Evolutionary conservation across 1,140 invertebrate species (phyloP).

Genomic region (Himalopsyche phryganea): DNA sequence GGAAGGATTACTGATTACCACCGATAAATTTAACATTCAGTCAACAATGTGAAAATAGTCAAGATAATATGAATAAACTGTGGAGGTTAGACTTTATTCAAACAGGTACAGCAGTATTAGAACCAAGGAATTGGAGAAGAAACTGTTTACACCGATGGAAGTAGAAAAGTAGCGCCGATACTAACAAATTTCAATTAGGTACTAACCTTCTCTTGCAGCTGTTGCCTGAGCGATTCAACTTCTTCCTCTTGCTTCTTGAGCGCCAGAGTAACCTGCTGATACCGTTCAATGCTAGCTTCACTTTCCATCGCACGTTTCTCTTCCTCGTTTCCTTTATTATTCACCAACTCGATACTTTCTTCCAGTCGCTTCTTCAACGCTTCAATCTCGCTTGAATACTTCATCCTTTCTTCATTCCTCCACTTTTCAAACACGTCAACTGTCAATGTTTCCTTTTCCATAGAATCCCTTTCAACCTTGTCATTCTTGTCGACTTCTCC

Average conservation of each 20-base stretch:
- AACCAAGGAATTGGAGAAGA: too few relatives aligned
- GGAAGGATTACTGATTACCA: too few relatives aligned
- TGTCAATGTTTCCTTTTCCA: conserved; percentile 27
- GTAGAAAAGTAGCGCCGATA: too few relatives aligned
- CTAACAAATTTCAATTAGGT: too few relatives aligned
- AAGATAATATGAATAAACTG: too few relatives aligned
- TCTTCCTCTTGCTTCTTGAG: conserved; percentile 42
- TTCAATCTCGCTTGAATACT: conserved; percentile 47
- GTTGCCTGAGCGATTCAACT: conserved; percentile 39
- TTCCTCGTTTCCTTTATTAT: conserved; percentile 2
- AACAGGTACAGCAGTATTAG: too few relatives aligned
- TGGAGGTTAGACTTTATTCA: too few relatives aligned
- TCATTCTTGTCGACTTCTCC: conserved; percentile 39
- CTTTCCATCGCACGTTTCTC: conserved; percentile 15
- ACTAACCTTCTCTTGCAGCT: conserved; percentile 35
- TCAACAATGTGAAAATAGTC: too few relatives aligned
- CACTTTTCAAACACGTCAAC: conserved; percentile 46
- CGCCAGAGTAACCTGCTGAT: conserved; percentile 33
- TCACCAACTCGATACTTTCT: conserved; percentile 33
- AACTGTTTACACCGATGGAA: too few relatives aligned
- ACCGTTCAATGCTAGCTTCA: conserved; percentile 33
- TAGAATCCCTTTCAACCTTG: conserved; percentile 35
- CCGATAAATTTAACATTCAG: too few relatives aligned
- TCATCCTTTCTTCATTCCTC: conserved; percentile 47
- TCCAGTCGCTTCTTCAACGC: conserved; percentile 39